Percentiles rank a stretch among this genome's conserved stretches.
These are phyloP conservation scores for Microtus californicus DNA, from an alignment of 2,797 vertebrate species.

Conservation along the genomic window DNA sequence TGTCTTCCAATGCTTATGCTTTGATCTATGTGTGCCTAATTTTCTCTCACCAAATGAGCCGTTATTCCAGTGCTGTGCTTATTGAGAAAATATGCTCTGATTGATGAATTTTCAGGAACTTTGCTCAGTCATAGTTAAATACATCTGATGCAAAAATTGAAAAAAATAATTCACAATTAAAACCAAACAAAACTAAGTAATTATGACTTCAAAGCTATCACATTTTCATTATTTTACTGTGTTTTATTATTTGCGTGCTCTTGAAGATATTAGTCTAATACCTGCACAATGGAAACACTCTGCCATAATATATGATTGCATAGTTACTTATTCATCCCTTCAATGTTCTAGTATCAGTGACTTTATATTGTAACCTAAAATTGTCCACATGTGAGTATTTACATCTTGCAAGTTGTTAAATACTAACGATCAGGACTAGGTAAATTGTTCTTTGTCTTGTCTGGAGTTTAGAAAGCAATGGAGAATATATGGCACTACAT, in stretches of 20 bases:
- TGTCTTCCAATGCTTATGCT: not conserved
- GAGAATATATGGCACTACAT: not conserved
- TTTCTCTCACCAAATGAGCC: not conserved
- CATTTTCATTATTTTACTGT: not conserved
- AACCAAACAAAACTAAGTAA: constrained; percentile 16
- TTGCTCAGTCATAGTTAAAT: not conserved
- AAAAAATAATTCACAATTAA: not conserved
- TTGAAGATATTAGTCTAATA: not conserved
- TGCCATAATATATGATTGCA: not conserved
- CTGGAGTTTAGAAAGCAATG: not conserved
- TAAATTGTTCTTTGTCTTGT: not conserved
- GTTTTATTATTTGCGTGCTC: not conserved
- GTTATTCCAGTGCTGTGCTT: not conserved
- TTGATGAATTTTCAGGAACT: not conserved
- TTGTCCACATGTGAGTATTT: not conserved
- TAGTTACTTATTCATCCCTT: not conserved
- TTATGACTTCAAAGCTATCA: not conserved
- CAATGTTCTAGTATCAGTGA: not conserved
- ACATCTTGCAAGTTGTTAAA: not conserved
- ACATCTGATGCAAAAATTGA: not conserved
- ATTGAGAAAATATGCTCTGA: not conserved
- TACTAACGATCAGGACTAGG: not conserved
- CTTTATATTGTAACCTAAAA: not conserved
- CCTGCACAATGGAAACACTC: not conserved
- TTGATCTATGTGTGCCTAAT: not conserved